These are phyloP conservation scores for Acleris laterana DNA, from an alignment of 2,888 invertebrate genomes.

Conservation along the genomic window DNA sequence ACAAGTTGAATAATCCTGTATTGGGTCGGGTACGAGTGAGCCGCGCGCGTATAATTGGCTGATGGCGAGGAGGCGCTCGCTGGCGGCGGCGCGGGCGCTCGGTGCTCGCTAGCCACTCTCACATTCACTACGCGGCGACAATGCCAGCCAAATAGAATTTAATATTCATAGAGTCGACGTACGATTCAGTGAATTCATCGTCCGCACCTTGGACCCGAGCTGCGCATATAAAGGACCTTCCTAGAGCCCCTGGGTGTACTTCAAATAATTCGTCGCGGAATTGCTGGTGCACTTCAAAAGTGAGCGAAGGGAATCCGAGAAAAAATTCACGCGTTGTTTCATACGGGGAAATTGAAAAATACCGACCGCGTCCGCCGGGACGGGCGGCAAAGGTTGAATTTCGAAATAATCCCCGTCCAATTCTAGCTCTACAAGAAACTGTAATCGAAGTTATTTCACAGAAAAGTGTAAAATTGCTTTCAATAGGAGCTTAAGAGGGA, in stretches of 20 bases:
- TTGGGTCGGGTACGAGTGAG: slow-evolving; percentile 26
- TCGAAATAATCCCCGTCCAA: slow-evolving; percentile 56
- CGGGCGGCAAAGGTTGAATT: slow-evolving; percentile 54
- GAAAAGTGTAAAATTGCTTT: slow-evolving; percentile 25
- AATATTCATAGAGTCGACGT: slow-evolving; percentile 82
- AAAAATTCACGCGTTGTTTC: slow-evolving; percentile 70
- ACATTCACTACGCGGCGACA: slow-evolving; percentile 75
- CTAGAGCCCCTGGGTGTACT: slow-evolving; percentile 73
- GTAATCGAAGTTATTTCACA: slow-evolving; percentile 39
- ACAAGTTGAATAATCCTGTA: slow-evolving; percentile 23
- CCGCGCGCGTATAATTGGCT: slow-evolving; percentile 30
- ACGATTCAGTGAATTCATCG: slow-evolving; percentile 82
- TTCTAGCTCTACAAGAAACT: slow-evolving; percentile 48
- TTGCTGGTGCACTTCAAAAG: slow-evolving; percentile 73
- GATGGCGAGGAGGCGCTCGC: slow-evolving; percentile 40
- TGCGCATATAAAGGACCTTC: slow-evolving; percentile 79
- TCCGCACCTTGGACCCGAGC: slow-evolving; percentile 78
- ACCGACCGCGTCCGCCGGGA: slow-evolving; percentile 63
- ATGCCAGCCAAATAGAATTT: slow-evolving; percentile 80
- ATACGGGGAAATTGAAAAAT: slow-evolving; percentile 75
- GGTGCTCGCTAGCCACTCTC: slow-evolving; percentile 55
- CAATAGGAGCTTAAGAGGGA: slow-evolving; percentile 10
- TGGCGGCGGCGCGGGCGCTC: slow-evolving; percentile 44
- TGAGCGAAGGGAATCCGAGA: slow-evolving; percentile 63
- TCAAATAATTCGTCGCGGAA: slow-evolving; percentile 78